Percentiles rank a stretch among this genome's conserved stretches.
These are phyloP conservation scores for Pipistrellus pygmaeus DNA, from an alignment of 2,797 vertebrate genomes.

Conservation along the genomic window DNA sequence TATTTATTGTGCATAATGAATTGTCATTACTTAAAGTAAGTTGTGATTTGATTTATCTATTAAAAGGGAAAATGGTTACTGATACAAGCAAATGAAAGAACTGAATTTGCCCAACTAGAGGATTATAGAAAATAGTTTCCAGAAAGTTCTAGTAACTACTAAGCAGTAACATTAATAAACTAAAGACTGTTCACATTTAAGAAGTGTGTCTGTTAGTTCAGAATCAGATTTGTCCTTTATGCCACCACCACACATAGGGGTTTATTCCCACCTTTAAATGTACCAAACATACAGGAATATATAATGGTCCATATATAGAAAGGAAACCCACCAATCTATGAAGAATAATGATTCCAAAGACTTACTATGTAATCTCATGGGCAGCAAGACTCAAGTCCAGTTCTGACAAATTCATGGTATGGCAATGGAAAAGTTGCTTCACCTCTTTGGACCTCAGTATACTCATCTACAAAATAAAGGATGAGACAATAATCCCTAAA, in stretches of 20 bases:
- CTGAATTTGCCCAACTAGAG: neutral
- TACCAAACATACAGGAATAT: neutral
- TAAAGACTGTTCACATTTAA: neutral
- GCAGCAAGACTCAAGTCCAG: neutral
- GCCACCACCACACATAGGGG: neutral
- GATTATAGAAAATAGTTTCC: neutral
- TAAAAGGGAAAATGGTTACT: neutral
- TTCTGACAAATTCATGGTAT: neutral
- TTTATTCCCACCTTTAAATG: neutral
- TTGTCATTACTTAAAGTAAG: neutral
- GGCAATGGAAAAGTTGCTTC: neutral
- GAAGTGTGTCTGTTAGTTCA: neutral
- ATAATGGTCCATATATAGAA: neutral
- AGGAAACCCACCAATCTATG: neutral
- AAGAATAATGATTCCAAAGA: neutral
- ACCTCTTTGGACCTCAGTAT: neutral
- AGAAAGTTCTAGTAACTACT: neutral
- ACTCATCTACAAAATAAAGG: neutral
- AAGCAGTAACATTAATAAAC: neutral
- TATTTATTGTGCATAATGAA: neutral
- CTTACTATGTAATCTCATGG: neutral
- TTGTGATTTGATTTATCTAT: neutral
- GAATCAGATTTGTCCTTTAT: neutral
- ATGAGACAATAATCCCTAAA: neutral
- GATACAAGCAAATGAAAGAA: conserved; percentile 3